These are phyloP conservation scores for Bucco capensis DNA, from an alignment of 2,113 vertebrate species.

Conservation along the genomic window DNA sequence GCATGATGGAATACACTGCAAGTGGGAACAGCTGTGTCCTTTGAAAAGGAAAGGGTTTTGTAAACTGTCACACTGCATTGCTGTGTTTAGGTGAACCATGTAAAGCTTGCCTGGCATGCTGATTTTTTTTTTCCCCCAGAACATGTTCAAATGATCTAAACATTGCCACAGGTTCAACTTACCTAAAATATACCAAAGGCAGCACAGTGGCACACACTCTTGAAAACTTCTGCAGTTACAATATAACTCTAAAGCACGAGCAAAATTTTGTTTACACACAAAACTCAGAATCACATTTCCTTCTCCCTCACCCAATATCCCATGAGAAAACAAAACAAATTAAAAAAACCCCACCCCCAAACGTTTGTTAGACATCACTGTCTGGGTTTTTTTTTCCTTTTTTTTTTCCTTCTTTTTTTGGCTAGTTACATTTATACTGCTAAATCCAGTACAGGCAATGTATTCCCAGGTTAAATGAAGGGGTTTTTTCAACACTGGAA, in stretches of 20 bases:
- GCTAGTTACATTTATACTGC: background rate
- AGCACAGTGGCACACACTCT: constrained; percentile 60
- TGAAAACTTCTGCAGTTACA: constrained; percentile 66
- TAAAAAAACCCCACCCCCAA: background rate
- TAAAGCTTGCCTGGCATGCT: constrained; percentile 61
- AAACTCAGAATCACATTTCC: constrained; percentile 61
- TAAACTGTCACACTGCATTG: constrained; percentile 68
- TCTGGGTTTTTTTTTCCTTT: background rate
- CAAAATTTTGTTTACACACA: constrained; percentile 69
- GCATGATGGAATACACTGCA: constrained; percentile 63
- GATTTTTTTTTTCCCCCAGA: constrained; percentile 24
- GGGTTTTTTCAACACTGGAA: constrained; percentile 44
- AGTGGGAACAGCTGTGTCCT: constrained; percentile 58
- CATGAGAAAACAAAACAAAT: constrained; percentile 29
- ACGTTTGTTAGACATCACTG: background rate
- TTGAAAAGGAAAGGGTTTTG: constrained; percentile 61
- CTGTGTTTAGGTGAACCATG: constrained; percentile 58
- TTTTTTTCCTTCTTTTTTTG: background rate
- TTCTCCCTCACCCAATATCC: constrained; percentile 10
- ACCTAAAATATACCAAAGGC: constrained; percentile 42
- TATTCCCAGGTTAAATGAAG: constrained; percentile 48
- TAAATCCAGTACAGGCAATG: constrained; percentile 31
- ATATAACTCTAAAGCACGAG: constrained; percentile 67
- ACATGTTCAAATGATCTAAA: constrained; percentile 64
- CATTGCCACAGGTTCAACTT: constrained; percentile 54